Conservation (phyloP, 1,140 invertebrate genomes). For the Probaryconus sp. region DNA sequence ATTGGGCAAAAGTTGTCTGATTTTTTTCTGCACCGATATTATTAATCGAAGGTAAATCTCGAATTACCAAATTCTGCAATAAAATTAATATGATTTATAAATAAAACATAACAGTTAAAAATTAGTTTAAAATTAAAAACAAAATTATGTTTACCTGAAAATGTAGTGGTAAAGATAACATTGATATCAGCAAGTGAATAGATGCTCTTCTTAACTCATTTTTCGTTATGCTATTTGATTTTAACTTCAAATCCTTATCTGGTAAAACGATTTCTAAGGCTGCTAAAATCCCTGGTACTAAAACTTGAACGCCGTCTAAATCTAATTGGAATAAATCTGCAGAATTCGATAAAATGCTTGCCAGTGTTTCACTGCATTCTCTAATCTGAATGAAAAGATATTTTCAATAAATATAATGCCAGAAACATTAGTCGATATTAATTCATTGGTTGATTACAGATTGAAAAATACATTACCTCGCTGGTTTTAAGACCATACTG, state of each 20-base stretch:
- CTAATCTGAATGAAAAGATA: no score
- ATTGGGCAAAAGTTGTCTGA: conserved; percentile 85
- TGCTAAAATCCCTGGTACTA: conserved; percentile 92
- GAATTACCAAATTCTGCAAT: conserved; percentile 84
- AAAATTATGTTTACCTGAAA: conserved; percentile 83
- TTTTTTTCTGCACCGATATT: conserved; percentile 76
- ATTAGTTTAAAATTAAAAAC: no score
- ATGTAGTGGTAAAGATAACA: conserved; percentile 93
- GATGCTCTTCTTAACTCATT: conserved; percentile 92
- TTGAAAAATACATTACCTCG: no score
- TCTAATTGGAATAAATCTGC: conserved; percentile 91
- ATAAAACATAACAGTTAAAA: background rate
- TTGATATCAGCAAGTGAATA: conserved; percentile 92
- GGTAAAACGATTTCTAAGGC: conserved; percentile 93
- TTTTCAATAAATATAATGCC: no score
- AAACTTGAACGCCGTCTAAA: conserved; percentile 93
- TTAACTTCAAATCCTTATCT: conserved; percentile 86
- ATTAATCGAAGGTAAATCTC: conserved; percentile 82
- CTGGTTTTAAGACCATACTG: conserved; percentile 89
- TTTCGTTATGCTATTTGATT: conserved; percentile 82
- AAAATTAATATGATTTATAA: no score
- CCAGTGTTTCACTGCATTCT: conserved; percentile 85
- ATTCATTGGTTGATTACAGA: no score
- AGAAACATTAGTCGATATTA: no score
- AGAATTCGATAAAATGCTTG: conserved; percentile 89